Percentiles rank a stretch among this genome's conserved stretches.
Conservation (phyloP, 1,140 invertebrate species). For the Eubasilissa regina region DNA sequence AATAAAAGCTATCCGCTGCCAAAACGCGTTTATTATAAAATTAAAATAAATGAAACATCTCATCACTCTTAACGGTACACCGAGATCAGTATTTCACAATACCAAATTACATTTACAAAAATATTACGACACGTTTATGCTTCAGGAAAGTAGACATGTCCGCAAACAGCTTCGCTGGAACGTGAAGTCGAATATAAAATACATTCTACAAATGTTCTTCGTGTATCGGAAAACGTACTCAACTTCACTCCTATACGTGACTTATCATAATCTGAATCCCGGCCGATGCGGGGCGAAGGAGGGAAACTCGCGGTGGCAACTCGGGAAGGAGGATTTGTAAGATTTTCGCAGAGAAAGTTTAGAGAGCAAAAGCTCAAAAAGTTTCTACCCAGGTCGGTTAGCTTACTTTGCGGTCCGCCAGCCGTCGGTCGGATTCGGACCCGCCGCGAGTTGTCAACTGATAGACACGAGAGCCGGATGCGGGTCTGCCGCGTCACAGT, state of each 20-base stretch:
- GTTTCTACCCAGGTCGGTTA: constrained; percentile 10
- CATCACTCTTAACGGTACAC: too few species aligned
- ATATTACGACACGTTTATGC: background rate
- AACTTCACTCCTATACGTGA: constrained; percentile 38
- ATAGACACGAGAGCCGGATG: constrained; percentile 21
- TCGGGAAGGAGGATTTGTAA: constrained; percentile 5
- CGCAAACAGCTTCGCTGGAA: constrained; percentile 20
- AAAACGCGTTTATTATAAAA: too few species aligned
- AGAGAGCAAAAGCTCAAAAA: constrained; percentile 23
- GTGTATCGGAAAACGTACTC: constrained; percentile 32
- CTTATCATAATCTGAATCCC: constrained; percentile 36
- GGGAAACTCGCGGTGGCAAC: background rate
- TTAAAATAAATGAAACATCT: too few species aligned
- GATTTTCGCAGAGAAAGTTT: constrained; percentile 6
- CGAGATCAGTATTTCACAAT: background rate
- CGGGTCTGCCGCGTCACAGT: background rate
- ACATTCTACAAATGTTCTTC: constrained; percentile 20
- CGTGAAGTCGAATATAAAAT: constrained; percentile 1
- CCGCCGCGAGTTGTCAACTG: constrained; percentile 6
- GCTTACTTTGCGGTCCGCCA: constrained; percentile 4
- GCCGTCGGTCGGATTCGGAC: constrained; percentile 14
- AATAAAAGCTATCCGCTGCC: too few species aligned
- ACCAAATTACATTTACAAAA: background rate
- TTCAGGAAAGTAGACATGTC: constrained; percentile 14
- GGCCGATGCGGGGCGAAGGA: background rate